Base-by-base conservation (phyloP, 37 sponge, comb jelly and placozoan species). In the Chondrosia reniformis region DNA sequence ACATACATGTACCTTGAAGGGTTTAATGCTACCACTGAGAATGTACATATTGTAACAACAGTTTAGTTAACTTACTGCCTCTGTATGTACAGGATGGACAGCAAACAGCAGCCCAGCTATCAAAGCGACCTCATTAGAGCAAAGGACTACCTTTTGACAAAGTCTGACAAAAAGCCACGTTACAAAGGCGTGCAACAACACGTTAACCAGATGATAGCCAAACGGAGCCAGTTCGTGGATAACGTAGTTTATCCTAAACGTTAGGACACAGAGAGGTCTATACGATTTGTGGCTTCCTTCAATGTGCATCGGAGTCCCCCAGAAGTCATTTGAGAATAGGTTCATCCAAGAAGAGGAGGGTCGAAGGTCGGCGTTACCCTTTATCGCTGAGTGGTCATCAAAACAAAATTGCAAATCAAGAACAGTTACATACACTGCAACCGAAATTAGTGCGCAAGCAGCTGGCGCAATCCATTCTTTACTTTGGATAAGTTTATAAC, bases 251-350 rank as follows among this genome's bases (percentile, higher is more conserved):
- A 93, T 74, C 22, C 97, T 76, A 76, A 96, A 96, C 5, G 92
- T 84, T 44, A 82, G 80, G 59, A 96, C 92, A 45, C 82, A 80
- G 59, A 96, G 82, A 41, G 97, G 97, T 22, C 97, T 77, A 62
- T 93, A 96, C 10, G 97, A 96, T 73, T 94, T 96, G 85, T 96
- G 97, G 61, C 97, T 96, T 21, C 87, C 85, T 7, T 80, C 78
- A 12, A 73, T 39, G 44, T 84, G 66, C 97, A 96, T 96, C 0
- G 97, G 94, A 0, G 89, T 90, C 30, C 97, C 97, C 97, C 97
- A 96, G 84, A 96, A 96, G 62, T 96, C 97, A 77, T 96, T 65
- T 67, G 45, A 71, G 17, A 93, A 46, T 2, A 96, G 74, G 43
- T 87, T 90, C n/a, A 31, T 63, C 89, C 87, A 93, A 0, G 91